Evolutionary conservation across 1,140 invertebrate genomes (phyloP).

Genomic region (Caenorhabditis tropicalis): DNA sequence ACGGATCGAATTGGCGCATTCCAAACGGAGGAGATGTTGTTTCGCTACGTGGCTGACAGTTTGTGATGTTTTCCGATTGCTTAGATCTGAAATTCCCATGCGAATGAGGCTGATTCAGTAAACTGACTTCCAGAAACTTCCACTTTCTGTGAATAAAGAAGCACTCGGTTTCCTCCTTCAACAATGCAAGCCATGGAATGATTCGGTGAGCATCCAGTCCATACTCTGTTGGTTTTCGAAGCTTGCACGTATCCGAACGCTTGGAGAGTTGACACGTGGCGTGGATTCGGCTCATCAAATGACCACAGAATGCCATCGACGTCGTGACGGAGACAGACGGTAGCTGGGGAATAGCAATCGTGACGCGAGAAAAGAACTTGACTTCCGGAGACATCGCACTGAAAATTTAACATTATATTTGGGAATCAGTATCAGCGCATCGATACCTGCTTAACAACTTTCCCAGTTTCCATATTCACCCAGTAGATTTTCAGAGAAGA

Average conservation of each 20-base stretch:
- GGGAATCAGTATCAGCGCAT: not conserved
- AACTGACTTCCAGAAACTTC: constrained; percentile 11
- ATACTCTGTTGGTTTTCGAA: not conserved
- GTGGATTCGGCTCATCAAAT: not conserved
- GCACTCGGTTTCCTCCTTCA: constrained; percentile 11
- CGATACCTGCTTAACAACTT: too few species aligned
- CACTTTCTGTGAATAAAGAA: constrained; percentile 4
- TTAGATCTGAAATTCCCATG: not conserved
- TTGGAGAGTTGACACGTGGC: constrained; percentile 19
- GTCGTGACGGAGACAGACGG: constrained; percentile 23
- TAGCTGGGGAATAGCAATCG: not conserved
- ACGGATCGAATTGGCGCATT: not conserved
- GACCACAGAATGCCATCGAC: constrained; percentile 15
- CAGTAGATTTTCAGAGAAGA: too few species aligned
- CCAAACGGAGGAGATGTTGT: not conserved
- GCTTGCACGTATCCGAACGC: constrained; percentile 31
- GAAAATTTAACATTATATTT: not conserved
- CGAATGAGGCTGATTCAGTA: too few species aligned
- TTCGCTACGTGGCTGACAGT: constrained; percentile 4
- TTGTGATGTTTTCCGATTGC: constrained; percentile 16
- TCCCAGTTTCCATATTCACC: too few species aligned
- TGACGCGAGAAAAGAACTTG: not conserved
- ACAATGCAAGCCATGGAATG: not conserved
- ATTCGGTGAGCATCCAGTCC: constrained; percentile 21
- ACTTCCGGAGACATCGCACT: constrained; percentile 6